Evolutionary conservation across 2,113 vertebrate genomes (phyloP).

Genomic region (Sapayoa aenigma): DNA sequence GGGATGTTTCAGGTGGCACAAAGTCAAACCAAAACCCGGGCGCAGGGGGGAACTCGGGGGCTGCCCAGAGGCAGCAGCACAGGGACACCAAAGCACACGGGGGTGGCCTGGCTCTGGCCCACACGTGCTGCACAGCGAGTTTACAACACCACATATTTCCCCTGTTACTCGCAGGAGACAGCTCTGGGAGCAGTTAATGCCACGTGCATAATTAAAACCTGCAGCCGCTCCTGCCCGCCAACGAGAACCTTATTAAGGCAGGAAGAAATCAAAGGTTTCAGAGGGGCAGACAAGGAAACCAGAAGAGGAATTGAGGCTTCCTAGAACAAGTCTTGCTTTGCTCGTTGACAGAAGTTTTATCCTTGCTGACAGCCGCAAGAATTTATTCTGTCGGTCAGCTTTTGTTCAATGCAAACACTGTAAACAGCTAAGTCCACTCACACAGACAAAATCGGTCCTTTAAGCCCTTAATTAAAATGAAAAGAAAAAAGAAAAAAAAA

Average conservation of each 20-base stretch:
- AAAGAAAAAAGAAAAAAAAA: background rate
- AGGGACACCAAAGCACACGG: accelerated
- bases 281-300: background rate
- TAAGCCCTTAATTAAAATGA: background rate
- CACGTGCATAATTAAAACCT: background rate
- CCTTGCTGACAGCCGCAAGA: background rate
- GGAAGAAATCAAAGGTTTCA: background rate
- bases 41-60: background rate
- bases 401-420: background rate
- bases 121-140: background rate
- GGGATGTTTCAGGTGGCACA: background rate
- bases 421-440: background rate
- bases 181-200: background rate
- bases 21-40: background rate
- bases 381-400: background rate
- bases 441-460: background rate
- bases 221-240: background rate
- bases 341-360: background rate
- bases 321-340: background rate
- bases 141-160: background rate
- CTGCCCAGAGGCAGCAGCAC: background rate
- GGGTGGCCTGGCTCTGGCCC: background rate
- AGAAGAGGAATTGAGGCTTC: background rate
- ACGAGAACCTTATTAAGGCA: background rate
- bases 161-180: background rate